Percentiles rank a stretch among this genome's conserved stretches.
Evolutionary conservation across 2,797 vertebrate species (phyloP).

Genomic region (Eupleurogrammus muticus): DNA sequence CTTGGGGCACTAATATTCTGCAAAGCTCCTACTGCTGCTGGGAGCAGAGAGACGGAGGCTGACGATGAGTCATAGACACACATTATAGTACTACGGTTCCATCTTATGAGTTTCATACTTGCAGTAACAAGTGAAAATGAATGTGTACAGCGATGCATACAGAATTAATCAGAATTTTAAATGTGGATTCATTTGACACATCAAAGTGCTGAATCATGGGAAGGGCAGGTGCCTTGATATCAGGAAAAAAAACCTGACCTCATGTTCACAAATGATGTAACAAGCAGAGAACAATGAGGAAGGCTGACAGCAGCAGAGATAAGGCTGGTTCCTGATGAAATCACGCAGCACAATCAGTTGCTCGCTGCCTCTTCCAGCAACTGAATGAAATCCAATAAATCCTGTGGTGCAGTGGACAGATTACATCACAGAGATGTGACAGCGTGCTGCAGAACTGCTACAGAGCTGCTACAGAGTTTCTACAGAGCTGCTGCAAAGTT

Average conservation of each 20-base stretch:
- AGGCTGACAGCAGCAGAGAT: conserved; percentile 41
- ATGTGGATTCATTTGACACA: conserved; percentile 22
- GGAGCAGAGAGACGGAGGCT: conserved; percentile 28
- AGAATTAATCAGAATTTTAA: conserved; percentile 44
- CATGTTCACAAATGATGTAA: conserved; percentile 42
- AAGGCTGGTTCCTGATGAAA: conserved; percentile 57
- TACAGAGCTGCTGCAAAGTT: too few relatives aligned
- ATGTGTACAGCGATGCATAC: conserved; percentile 5
- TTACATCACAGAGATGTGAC: conserved; percentile 37
- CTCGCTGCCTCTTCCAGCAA: conserved; percentile 48
- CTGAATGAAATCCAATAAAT: conserved; percentile 58
- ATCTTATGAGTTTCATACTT: conserved; percentile 24
- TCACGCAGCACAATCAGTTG: conserved; percentile 38
- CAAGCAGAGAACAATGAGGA: conserved; percentile 25
- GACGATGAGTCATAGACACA: conserved; percentile 61
- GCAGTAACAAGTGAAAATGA: conserved; percentile 13
- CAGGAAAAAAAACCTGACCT: conserved; percentile 33
- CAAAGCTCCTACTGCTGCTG: conserved; percentile 19
- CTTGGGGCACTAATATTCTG: conserved; percentile 7
- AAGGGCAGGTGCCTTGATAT: conserved; percentile 42
- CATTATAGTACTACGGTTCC: conserved; percentile 48
- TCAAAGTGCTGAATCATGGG: conserved; percentile 47
- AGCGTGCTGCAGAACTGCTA: conserved; percentile 46
- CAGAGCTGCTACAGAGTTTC: too few relatives aligned
- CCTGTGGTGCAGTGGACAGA: conserved; percentile 61